Percentiles rank a stretch among this genome's conserved stretches.
Conservation (phyloP, 2,797 vertebrate genomes). For the Helarctos malayanus region DNA sequence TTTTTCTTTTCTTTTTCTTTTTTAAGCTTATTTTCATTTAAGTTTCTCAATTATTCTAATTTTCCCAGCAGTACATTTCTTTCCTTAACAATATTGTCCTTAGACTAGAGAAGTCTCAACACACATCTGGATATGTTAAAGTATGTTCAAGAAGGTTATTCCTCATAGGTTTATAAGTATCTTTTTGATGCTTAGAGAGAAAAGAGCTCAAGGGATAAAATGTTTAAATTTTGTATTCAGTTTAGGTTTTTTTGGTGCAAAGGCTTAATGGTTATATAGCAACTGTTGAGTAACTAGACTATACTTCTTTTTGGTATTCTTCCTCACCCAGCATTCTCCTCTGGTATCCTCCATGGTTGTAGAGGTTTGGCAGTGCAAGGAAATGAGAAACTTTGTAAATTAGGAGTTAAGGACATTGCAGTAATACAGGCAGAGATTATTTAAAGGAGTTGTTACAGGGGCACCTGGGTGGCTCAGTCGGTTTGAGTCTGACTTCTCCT, state of each 20-base stretch:
- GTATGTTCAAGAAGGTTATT: slow-evolving; percentile 19
- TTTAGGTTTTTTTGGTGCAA: not conserved
- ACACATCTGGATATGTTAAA: slow-evolving; percentile 17
- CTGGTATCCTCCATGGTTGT: not conserved
- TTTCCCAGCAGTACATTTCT: slow-evolving; percentile 51
- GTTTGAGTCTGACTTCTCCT: not conserved
- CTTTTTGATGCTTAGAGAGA: slow-evolving; percentile 46
- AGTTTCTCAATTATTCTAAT: slow-evolving; percentile 62
- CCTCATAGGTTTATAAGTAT: slow-evolving; percentile 5
- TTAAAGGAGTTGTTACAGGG: not conserved
- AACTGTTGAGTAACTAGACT: not conserved
- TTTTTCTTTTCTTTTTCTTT: not conserved
- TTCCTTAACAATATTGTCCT: slow-evolving; percentile 42
- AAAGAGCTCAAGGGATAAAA: slow-evolving; percentile 64
- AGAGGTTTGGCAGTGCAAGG: not conserved
- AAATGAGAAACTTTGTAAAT: slow-evolving; percentile 15
- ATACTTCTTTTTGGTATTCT: not conserved
- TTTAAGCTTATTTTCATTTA: slow-evolving; percentile 56
- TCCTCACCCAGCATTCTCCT: not conserved
- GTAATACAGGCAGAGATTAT: not conserved
- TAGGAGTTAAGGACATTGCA: slow-evolving; percentile 33
- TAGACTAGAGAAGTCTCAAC: not conserved
- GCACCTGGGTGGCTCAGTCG: not conserved
- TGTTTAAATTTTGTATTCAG: slow-evolving; percentile 57
- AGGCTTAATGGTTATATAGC: not conserved